Evolutionary conservation across 2,113 vertebrate genomes (phyloP).

Genomic region (Canis aureus): DNA sequence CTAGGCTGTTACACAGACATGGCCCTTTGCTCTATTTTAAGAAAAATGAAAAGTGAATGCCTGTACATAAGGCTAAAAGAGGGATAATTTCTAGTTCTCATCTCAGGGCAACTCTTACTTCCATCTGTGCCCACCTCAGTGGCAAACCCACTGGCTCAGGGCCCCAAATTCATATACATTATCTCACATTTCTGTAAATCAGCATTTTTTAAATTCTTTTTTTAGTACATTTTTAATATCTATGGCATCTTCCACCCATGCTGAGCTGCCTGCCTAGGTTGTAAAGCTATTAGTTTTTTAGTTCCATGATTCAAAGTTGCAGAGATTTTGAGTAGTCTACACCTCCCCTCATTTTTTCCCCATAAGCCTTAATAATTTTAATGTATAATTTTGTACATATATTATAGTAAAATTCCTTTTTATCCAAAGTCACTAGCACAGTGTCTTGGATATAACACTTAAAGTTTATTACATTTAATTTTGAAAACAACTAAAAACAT

Average conservation of each 20-base stretch:
- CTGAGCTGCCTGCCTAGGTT: background rate
- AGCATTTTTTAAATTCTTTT: background rate
- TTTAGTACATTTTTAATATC: constrained; percentile 36
- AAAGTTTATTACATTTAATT: constrained; percentile 14
- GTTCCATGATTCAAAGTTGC: constrained; percentile 32
- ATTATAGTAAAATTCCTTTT: constrained; percentile 50
- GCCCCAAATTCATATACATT: constrained; percentile 25
- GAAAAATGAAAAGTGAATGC: constrained; percentile 54
- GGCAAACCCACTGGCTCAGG: constrained; percentile 47
- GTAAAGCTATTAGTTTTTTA: background rate
- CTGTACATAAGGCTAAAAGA: background rate
- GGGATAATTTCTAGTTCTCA: background rate
- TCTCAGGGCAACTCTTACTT: background rate
- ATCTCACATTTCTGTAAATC: constrained; percentile 45
- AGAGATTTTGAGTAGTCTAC: background rate
- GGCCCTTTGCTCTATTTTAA: constrained; percentile 13
- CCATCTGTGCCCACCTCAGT: constrained; percentile 6
- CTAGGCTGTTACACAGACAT: background rate
- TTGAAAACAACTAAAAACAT: constrained; percentile 42
- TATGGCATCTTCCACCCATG: background rate
- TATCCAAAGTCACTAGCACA: constrained; percentile 5
- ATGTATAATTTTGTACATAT: background rate
- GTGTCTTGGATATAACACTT: background rate
- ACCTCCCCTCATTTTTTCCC: background rate
- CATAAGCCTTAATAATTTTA: constrained; percentile 13